Evolutionary conservation across 2,888 invertebrate genomes (phyloP).

Genomic region (Drosophila kuntzei): DNA sequence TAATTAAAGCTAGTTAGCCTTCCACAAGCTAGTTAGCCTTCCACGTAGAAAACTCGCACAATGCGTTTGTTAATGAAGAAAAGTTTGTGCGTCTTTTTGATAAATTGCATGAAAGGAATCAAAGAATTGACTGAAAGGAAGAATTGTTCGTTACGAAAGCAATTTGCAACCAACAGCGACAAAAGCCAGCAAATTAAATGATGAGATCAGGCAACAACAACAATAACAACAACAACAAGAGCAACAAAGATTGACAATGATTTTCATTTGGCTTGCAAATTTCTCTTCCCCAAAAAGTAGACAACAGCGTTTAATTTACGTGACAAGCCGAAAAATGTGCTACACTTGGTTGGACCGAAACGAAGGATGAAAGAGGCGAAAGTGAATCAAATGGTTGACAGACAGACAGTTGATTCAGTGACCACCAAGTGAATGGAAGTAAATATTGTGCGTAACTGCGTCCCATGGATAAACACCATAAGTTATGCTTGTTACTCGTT

Average conservation of each 20-base stretch:
- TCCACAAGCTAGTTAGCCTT: not conserved
- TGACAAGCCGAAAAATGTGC: conserved; percentile 37
- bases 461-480: not conserved
- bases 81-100: conserved; percentile 47
- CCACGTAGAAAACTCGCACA: conserved; percentile 13
- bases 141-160: conserved; percentile 39
- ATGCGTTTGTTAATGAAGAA: conserved; percentile 22
- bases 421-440: conserved; percentile 19
- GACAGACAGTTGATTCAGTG: conserved; percentile 31
- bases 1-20: conserved; percentile 52
- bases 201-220: conserved; percentile 31
- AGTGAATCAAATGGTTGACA: conserved; percentile 25
- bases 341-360: conserved; percentile 39
- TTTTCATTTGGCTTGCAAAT: conserved; percentile 41
- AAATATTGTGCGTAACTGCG: conserved; percentile 19
- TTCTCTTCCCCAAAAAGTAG: not conserved
- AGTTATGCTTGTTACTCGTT: not conserved
- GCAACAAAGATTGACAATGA: conserved; percentile 14
- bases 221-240: conserved; percentile 6
- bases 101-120: conserved; percentile 46
- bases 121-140: not conserved
- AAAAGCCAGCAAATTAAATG: conserved; percentile 47
- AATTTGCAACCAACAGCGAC: conserved; percentile 55
- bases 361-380: not conserved
- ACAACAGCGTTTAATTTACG: conserved; percentile 47